These are phyloP conservation scores for Deroptyus accipitrinus DNA, from an alignment of 2,113 vertebrate genomes.

Conservation along the genomic window DNA sequence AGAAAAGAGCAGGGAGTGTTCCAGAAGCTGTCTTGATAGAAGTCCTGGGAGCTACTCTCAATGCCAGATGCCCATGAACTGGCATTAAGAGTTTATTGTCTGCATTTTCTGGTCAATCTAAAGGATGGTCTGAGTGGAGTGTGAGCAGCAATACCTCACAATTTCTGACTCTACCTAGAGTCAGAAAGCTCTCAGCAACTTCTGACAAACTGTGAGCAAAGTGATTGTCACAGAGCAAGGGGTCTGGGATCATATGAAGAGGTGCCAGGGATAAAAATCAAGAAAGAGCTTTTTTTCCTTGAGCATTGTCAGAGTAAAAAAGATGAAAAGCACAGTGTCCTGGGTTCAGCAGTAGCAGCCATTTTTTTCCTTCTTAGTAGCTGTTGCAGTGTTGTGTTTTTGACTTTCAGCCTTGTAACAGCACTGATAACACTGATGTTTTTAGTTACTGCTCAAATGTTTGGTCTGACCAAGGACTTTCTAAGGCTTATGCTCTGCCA, in stretches of 20 bases:
- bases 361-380: too few relatives aligned
- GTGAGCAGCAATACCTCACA: too few relatives aligned
- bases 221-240: background rate
- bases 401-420: too few relatives aligned
- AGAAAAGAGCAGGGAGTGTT: background rate
- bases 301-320: background rate
- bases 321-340: background rate
- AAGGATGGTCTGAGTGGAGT: background rate
- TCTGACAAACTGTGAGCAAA: background rate
- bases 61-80: background rate
- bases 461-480: too few relatives aligned
- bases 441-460: too few relatives aligned
- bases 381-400: too few relatives aligned
- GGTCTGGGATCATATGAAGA: background rate
- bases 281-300: background rate
- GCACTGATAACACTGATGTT: too few relatives aligned
- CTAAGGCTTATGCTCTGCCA: too few relatives aligned
- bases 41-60: background rate
- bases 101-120: background rate
- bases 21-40: background rate
- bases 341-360: too few relatives aligned
- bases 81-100: background rate
- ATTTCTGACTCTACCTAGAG: too few relatives aligned
- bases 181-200: background rate
- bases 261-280: background rate